Base-by-base conservation (phyloP, 2,113 vertebrate genomes). In the Pungitius pungitius region DNA sequence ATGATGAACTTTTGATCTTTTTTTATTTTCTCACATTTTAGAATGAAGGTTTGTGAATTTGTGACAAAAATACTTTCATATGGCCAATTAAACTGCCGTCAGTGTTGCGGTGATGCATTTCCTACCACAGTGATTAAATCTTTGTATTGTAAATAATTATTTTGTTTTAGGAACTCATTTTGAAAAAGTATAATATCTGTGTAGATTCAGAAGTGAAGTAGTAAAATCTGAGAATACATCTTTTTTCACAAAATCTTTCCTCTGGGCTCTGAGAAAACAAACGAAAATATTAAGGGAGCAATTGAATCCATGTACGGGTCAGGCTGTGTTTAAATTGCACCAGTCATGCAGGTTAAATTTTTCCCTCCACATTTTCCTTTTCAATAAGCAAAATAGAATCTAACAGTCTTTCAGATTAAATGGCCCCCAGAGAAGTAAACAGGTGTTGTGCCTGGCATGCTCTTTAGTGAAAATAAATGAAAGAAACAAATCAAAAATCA, bases 221-320 rank as follows among this genome's bases (percentile, higher is more conserved):
- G 20, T 49, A 43, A 30, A 17, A 66, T 74, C 22, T 26, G 11
- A 61, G 13, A 62, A 57, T 40, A 27, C 9, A 47, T 56, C 10
- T 45, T 68, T 39, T 2, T 39, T n/a, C 1, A 27, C 47, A 69
- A 42, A 59, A 80, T 89, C 89, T 94, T 93, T 94, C 92, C 69
- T 92, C 92, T 93, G 93, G 89, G 93, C 93, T 93, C 88, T 47
- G 75, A 87, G 65, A 78, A 85, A 87, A 86, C 56, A 86, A 84
- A 88, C 15, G 85, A 78, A 85, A 79, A 85, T 66, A 70, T 79
- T 84, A 77, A 85, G 85, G 88, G 92, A 91, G 90, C 88, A 85
- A 92, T 92, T 94, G 85, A 93, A 93, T 93, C 87, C 78, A 89
- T 88, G 62, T 26, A 76, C 79, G 73, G 58, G 73, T 88, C 73